phyloP scores from a whole-genome alignment of 2,113 vertebrate genomes.

The Mastomys natalensis region DNA sequence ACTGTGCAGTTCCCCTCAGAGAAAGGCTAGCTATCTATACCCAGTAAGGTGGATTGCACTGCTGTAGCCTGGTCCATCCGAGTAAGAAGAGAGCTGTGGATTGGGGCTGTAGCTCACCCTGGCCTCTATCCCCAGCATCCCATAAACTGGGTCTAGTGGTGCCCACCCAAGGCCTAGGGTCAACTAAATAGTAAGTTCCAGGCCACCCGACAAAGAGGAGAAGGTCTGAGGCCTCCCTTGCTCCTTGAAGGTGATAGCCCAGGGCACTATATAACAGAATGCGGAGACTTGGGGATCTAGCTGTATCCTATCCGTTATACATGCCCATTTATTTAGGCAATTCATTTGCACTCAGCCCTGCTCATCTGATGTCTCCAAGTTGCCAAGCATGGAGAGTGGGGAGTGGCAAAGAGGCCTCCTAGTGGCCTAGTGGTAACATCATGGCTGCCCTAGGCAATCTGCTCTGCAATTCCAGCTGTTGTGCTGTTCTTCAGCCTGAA shows the following conservation, averaged over 20 bases:
- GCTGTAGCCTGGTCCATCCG: not conserved
- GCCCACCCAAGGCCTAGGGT: not conserved
- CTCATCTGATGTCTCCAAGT: not conserved
- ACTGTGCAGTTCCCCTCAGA: not conserved
- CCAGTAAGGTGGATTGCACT: not conserved
- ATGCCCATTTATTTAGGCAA: not conserved
- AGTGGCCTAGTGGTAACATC: not conserved
- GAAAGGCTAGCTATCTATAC: not conserved
- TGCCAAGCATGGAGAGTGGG: not conserved
- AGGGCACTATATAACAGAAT: not conserved
- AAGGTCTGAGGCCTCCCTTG: not conserved
- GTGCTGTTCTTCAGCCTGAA: not conserved
- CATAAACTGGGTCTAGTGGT: not conserved
- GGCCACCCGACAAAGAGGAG: not conserved
- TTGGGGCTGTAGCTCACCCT: not conserved
- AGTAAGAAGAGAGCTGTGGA: not conserved
- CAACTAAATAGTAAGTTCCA: not conserved
- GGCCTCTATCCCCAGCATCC: not conserved
- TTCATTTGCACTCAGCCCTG: no score
- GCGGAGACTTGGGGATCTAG: no score
- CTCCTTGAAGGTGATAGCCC: not conserved
- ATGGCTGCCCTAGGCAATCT: rapidly evolving
- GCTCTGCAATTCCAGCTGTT: not conserved
- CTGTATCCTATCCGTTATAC: not conserved
- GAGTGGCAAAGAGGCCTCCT: not conserved